A percentile compares a stretch with the other conserved stretches of the same genome.
phyloP scores from a whole-genome alignment of 2,113 vertebrate species.

The Ivindomyrus marchei region DNA sequence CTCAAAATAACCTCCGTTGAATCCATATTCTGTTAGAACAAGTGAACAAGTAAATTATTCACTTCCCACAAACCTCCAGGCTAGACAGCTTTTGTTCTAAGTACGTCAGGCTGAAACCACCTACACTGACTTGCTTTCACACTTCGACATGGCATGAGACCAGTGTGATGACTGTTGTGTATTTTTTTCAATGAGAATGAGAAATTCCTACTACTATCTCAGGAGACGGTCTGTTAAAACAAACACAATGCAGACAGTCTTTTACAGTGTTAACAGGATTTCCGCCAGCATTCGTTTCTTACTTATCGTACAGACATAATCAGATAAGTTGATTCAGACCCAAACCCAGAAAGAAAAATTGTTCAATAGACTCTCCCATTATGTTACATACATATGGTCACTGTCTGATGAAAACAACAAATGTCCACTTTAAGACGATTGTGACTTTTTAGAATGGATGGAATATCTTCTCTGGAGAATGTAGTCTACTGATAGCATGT shows the following conservation, averaged over 20 bases:
- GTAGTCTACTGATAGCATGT: not conserved
- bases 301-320: slow-evolving; percentile 26
- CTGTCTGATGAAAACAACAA: not conserved
- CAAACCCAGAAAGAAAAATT: not conserved
- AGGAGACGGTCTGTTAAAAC: not conserved
- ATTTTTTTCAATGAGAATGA: slow-evolving; percentile 22
- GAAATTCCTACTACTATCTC: slow-evolving; percentile 11
- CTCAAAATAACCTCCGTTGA: slow-evolving; percentile 7
- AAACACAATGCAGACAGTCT: not conserved
- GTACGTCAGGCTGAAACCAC: slow-evolving; percentile 6
- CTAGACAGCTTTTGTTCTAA: slow-evolving; percentile 16
- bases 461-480: not conserved
- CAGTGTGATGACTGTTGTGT: slow-evolving; percentile 18
- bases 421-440: not conserved
- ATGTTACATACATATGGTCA: not conserved
- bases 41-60: slow-evolving; percentile 14
- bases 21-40: slow-evolving; percentile 18
- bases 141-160: not conserved
- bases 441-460: not conserved
- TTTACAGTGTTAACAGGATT: slow-evolving; percentile 22
- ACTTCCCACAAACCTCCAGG: slow-evolving; percentile 15
- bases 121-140: slow-evolving; percentile 3
- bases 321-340: not conserved
- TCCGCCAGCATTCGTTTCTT: not conserved
- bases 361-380: not conserved